Evolutionary conservation across 2,888 invertebrate genomes (phyloP).

Genomic region (Agriopis marginaria): DNA sequence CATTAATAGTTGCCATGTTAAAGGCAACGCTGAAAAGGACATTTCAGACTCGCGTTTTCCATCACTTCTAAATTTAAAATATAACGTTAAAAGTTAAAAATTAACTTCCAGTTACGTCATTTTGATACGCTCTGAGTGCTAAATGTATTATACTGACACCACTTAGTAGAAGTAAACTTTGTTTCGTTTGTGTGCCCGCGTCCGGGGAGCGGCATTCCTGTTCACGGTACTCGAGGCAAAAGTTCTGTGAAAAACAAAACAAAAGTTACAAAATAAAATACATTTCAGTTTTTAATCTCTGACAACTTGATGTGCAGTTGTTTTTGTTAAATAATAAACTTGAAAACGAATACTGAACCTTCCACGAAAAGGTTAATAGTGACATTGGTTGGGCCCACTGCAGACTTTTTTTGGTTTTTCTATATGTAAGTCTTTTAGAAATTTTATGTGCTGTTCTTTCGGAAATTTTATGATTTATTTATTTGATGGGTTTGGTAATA

Average conservation of each 20-base stretch:
- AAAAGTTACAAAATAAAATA: background rate
- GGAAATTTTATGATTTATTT: too few relatives aligned
- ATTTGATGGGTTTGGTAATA: background rate
- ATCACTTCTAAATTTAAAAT: background rate
- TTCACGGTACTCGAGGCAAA: constrained; percentile 77
- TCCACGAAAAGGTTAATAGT: constrained; percentile 2
- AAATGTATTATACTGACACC: constrained; percentile 58
- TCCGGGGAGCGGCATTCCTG: constrained; percentile 69
- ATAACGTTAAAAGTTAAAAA: background rate
- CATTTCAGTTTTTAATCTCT: background rate
- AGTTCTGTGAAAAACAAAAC: constrained; percentile 67
- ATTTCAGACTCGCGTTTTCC: constrained; percentile 2
- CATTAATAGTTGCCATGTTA: background rate
- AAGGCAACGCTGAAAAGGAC: background rate
- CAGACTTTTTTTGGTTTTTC: too few relatives aligned
- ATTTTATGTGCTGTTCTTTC: too few relatives aligned
- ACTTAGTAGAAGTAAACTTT: constrained; percentile 58
- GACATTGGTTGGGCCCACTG: too few relatives aligned
- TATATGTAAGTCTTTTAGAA: too few relatives aligned
- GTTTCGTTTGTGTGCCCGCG: constrained; percentile 48
- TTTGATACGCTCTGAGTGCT: constrained; percentile 46
- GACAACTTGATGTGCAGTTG: background rate
- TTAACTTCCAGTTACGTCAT: constrained; percentile 48
- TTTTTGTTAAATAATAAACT: background rate
- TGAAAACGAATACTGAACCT: background rate